phyloP scores from a whole-genome alignment of 2,113 vertebrate genomes.

The Pleuronectes platessa region DNA sequence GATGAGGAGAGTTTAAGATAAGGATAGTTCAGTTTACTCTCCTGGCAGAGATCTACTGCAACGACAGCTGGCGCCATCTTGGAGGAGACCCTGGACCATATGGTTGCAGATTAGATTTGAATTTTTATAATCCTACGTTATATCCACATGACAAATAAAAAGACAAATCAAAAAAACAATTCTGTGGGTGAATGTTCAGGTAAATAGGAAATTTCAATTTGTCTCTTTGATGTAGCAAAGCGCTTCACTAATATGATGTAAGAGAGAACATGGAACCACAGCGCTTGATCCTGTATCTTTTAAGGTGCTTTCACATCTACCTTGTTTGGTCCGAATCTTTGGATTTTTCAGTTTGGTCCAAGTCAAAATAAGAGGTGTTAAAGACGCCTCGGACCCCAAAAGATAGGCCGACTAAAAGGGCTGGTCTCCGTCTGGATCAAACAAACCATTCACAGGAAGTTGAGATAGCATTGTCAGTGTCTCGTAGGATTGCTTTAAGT shows the following conservation, averaged over 20 bases:
- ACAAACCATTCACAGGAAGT: too few relatives aligned
- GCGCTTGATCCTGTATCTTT: not conserved
- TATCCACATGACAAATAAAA: not conserved
- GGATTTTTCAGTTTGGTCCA: too few relatives aligned
- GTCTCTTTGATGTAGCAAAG: not conserved
- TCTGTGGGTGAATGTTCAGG: not conserved
- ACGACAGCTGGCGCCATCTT: not conserved
- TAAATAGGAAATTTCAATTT: not conserved
- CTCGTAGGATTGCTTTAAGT: too few relatives aligned
- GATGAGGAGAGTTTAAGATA: not conserved
- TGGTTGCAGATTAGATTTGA: not conserved
- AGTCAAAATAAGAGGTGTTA: too few relatives aligned
- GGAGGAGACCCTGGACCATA: slow-evolving; percentile 1
- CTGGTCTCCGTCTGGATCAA: too few relatives aligned
- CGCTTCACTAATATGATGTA: not conserved
- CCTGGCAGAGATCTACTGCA: not conserved
- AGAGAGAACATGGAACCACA: not conserved
- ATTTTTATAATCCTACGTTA: not conserved
- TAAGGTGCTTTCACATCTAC: too few relatives aligned
- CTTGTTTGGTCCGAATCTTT: too few relatives aligned
- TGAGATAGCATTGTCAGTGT: too few relatives aligned
- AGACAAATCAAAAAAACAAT: not conserved
- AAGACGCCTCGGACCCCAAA: too few relatives aligned
- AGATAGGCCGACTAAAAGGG: too few relatives aligned
- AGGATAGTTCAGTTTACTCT: slow-evolving; percentile 6